Conservation (phyloP, 2,113 vertebrate species). For the Entomyzon cyanotis region DNA sequence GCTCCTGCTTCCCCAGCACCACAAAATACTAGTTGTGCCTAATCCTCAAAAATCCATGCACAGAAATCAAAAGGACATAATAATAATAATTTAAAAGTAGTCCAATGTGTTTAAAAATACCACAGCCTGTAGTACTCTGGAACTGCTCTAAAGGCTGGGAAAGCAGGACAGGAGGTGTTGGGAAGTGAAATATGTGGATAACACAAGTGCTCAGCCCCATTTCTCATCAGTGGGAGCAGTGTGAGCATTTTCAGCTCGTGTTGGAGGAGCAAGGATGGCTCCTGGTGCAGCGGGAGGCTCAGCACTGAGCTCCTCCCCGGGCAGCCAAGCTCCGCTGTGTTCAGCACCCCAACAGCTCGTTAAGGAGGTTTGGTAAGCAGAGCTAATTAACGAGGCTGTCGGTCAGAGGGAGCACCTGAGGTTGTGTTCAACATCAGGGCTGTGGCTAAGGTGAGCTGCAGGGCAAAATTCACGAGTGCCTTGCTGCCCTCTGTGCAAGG, state of each 20-base stretch:
- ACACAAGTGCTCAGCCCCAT: accelerated
- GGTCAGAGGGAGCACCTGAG: neutral
- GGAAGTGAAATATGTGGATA: neutral
- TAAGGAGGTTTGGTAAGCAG: neutral
- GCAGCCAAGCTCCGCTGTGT: neutral
- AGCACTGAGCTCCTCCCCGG: neutral
- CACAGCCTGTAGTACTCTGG: neutral
- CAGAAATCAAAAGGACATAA: neutral
- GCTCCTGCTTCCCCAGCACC: neutral
- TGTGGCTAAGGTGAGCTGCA: conserved; percentile 16
- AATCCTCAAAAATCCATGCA: neutral
- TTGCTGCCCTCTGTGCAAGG: neutral
- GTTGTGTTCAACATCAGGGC: neutral
- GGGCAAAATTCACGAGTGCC: neutral
- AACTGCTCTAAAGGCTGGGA: neutral
- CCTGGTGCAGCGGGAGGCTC: neutral
- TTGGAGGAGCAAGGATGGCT: neutral
- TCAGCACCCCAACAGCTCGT: neutral
- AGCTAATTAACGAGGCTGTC: neutral
- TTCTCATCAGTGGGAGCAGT: neutral
- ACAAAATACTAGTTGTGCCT: no score
- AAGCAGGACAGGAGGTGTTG: neutral
- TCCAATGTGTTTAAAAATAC: neutral
- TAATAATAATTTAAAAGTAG: neutral
- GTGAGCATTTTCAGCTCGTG: accelerated